Evolutionary conservation across 2,888 invertebrate genomes (phyloP).

Genomic region (Plebejus melissa): DNA sequence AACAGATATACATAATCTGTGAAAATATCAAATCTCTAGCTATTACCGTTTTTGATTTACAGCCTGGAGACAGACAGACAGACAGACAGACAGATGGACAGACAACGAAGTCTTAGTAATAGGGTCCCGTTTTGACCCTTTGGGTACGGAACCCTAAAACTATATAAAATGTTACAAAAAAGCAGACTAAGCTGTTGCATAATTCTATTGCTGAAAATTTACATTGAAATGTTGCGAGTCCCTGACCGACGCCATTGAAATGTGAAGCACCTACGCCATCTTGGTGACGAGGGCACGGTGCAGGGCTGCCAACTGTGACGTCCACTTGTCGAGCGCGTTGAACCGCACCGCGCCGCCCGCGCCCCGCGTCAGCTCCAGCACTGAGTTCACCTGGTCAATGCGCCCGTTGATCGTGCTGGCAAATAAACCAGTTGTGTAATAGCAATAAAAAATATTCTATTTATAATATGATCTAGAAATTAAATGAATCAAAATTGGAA

Average conservation of each 20-base stretch:
- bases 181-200: neutral
- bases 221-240: neutral
- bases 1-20: too few species aligned
- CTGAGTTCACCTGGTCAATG: conserved; percentile 96
- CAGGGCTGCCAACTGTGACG: conserved; percentile 91
- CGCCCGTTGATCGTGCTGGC: conserved; percentile 89
- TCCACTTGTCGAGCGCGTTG: conserved; percentile 97
- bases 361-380: conserved; percentile 90
- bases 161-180: conserved; percentile 12
- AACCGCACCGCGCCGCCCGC: conserved; percentile 91
- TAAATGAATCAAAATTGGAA: neutral
- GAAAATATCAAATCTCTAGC: too few species aligned
- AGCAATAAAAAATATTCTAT: neutral
- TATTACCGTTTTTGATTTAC: too few species aligned
- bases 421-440: conserved; percentile 31
- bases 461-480: neutral
- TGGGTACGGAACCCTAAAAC: neutral
- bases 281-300: conserved; percentile 95
- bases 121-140: too few species aligned
- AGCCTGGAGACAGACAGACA: too few species aligned
- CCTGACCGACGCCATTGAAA: neutral
- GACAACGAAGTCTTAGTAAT: too few species aligned
- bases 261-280: conserved; percentile 82
- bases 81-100: too few species aligned
- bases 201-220: neutral